phyloP scores from a whole-genome alignment of 2,113 vertebrate species.

The Thymallus thymallus region DNA sequence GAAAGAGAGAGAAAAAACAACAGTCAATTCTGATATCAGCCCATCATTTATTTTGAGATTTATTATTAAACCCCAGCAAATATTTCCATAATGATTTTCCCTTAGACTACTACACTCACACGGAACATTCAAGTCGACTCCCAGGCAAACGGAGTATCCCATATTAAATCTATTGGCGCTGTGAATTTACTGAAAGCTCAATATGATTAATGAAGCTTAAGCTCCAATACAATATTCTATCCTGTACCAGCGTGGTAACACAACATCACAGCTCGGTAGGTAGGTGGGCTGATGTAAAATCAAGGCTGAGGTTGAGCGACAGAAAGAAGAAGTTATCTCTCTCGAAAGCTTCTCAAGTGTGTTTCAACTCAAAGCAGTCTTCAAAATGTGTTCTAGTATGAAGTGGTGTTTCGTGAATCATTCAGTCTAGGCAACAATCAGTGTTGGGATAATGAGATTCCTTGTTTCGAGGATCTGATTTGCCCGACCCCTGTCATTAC shows the following conservation, averaged over 20 bases:
- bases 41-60: slow-evolving; percentile 67
- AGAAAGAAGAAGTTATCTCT: not conserved
- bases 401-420: not conserved
- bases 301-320: slow-evolving; percentile 11
- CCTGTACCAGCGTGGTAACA: slow-evolving; percentile 19
- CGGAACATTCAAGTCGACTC: slow-evolving; percentile 43
- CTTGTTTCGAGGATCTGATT: slow-evolving; percentile 14
- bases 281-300: too few relatives aligned
- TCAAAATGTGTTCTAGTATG: not conserved
- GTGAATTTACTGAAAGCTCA: slow-evolving; percentile 66
- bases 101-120: slow-evolving; percentile 41
- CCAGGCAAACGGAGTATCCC: slow-evolving; percentile 37
- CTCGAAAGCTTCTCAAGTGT: too few relatives aligned
- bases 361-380: not conserved
- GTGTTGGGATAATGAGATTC: slow-evolving; percentile 14
- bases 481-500: not conserved
- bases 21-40: slow-evolving; percentile 63
- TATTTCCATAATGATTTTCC: slow-evolving; percentile 63
- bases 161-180: slow-evolving; percentile 68
- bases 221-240: slow-evolving; percentile 48
- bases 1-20: slow-evolving; percentile 33
- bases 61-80: slow-evolving; percentile 64
- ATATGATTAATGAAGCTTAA: slow-evolving; percentile 64
- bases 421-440: not conserved
- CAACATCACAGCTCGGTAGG: slow-evolving; percentile 26